phyloP scores from a whole-genome alignment of 2,113 vertebrate genomes.

The Suricata suricatta region DNA sequence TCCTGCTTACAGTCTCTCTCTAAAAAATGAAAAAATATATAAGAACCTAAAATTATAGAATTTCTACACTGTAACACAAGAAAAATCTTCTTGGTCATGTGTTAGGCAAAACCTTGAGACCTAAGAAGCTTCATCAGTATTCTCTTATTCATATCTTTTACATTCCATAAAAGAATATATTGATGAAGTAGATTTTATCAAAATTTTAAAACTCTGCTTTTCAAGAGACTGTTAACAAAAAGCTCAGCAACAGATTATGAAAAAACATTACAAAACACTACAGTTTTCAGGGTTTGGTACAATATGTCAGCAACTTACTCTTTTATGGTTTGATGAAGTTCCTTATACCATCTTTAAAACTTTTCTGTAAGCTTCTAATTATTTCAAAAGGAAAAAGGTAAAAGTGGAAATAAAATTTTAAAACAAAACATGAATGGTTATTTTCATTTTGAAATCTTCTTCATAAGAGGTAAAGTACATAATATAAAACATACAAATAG shows the following conservation, averaged over 20 bases:
- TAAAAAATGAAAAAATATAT: not conserved
- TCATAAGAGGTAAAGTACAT: not conserved
- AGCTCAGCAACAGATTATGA: not conserved
- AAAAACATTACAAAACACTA: not conserved
- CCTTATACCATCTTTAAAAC: not conserved
- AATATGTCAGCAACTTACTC: not conserved
- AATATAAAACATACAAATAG: not conserved
- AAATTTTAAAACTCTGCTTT: not conserved
- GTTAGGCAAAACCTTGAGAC: not conserved
- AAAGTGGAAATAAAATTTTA: not conserved
- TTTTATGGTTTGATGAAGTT: not conserved
- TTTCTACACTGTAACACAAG: not conserved
- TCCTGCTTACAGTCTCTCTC: too few relatives aligned
- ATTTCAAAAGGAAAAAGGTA: not conserved
- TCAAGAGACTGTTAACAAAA: not conserved
- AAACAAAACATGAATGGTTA: not conserved
- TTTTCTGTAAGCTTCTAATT: not conserved
- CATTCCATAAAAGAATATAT: not conserved
- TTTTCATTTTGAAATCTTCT: not conserved
- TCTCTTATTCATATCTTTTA: too few relatives aligned
- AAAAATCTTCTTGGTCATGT: not conserved
- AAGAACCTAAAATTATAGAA: not conserved
- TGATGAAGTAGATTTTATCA: not conserved
- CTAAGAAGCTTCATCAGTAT: not conserved
- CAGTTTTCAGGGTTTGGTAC: not conserved